Conservation (phyloP, 2,888 invertebrate genomes). For the Emmelina monodactyla region DNA sequence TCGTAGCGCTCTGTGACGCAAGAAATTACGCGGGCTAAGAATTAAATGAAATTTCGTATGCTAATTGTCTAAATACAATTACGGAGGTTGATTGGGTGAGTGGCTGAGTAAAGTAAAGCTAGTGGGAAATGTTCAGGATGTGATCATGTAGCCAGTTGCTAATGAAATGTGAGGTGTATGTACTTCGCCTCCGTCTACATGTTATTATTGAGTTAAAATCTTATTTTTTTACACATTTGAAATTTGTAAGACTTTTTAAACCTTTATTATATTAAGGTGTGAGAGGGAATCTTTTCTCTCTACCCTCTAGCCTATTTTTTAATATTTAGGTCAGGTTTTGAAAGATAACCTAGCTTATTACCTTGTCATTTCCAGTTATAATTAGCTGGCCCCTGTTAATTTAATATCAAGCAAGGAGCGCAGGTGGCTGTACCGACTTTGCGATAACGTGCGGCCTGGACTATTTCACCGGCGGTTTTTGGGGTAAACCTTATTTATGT, state of each 20-base stretch:
- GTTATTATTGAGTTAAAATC: no score
- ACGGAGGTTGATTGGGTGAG: conserved; percentile 43
- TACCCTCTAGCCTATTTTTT: no score
- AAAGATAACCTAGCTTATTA: not conserved
- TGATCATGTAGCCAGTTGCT: no score
- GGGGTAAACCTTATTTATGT: conserved; percentile 47
- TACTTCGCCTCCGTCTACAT: no score
- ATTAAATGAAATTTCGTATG: conserved; percentile 47
- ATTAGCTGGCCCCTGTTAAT: conserved; percentile 32
- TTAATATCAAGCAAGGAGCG: conserved; percentile 44
- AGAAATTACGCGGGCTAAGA: conserved; percentile 43
- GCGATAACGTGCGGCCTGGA: conserved; percentile 43
- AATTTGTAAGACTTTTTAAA: no score
- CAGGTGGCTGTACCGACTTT: conserved; percentile 36
- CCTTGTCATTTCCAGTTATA: conserved; percentile 24
- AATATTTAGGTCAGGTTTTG: no score
- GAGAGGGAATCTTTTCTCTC: no score
- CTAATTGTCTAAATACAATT: conserved; percentile 53
- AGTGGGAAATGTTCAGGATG: no score
- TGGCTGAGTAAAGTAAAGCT: not conserved
- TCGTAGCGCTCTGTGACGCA: conserved; percentile 24
- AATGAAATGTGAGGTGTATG: no score
- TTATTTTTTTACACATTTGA: no score
- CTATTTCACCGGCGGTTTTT: conserved; percentile 38
- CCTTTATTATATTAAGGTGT: no score